These are phyloP conservation scores for Ditylenchus dipsaci DNA, from an alignment of 1,140 invertebrate species.

Conservation along the genomic window DNA sequence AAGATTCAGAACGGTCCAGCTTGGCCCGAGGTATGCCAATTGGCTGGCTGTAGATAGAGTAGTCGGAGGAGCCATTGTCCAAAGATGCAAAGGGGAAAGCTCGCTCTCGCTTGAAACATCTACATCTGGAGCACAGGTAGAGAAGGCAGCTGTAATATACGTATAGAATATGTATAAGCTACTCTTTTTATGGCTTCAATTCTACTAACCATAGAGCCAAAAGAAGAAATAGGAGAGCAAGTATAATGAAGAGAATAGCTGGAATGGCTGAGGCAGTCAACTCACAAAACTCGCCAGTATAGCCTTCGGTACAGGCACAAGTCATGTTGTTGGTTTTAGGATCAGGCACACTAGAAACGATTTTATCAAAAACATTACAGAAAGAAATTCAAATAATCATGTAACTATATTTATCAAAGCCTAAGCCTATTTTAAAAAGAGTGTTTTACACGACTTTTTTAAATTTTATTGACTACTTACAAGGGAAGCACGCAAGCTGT, in stretches of 20 bases:
- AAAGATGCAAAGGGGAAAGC: not conserved
- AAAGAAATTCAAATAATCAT: too few relatives aligned
- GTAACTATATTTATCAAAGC: too few relatives aligned
- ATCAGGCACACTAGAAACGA: slow-evolving; percentile 38
- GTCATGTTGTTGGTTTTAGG: slow-evolving; percentile 55
- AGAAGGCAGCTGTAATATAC: not conserved
- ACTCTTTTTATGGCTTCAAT: too few relatives aligned
- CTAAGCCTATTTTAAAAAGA: too few relatives aligned
- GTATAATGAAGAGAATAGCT: slow-evolving; percentile 49
- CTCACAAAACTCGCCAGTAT: slow-evolving; percentile 50
- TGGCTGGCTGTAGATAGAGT: not conserved
- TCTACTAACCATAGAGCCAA: slow-evolving; percentile 47
- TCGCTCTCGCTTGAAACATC: not conserved
- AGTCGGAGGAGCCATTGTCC: not conserved
- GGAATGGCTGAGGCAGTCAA: slow-evolving; percentile 45
- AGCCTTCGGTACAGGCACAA: slow-evolving; percentile 54
- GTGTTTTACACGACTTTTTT: too few relatives aligned
- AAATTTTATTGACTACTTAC: too few relatives aligned
- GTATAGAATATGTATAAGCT: too few relatives aligned
- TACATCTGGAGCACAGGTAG: not conserved
- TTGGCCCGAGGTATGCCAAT: not conserved
- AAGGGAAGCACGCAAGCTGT: too few relatives aligned
- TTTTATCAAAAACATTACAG: too few relatives aligned
- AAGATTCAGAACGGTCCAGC: not conserved
- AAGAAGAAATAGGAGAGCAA: slow-evolving; percentile 52